A percentile compares a stretch with the other conserved stretches of the same genome.
Conservation (phyloP, 2,113 vertebrate species). For the Motacilla alba region DNA sequence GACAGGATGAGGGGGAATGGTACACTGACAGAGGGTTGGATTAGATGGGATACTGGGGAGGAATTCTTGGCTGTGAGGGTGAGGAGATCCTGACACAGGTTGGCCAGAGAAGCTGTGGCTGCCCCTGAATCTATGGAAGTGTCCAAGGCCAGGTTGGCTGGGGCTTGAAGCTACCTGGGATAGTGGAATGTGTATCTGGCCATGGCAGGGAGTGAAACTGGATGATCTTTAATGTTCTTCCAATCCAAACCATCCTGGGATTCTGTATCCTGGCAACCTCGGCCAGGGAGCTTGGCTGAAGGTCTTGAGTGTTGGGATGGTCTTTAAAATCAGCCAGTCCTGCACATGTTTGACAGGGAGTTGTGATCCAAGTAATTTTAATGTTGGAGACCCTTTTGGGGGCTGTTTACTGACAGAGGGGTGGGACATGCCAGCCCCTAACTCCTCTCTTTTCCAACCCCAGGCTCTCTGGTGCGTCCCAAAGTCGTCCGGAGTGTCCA, state of each 20-base stretch:
- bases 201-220: neutral
- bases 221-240: neutral
- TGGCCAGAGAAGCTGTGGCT: neutral
- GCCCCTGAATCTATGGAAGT: neutral
- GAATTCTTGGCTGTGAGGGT: neutral
- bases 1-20: neutral
- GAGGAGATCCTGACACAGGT: fast-evolving
- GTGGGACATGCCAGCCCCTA: neutral
- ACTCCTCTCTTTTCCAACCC: neutral
- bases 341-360: fast-evolving
- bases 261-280: fast-evolving
- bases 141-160: fast-evolving
- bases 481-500: slow-evolving; percentile 96
- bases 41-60: neutral
- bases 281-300: neutral
- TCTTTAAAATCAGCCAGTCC: neutral
- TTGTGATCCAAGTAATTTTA: neutral
- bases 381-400: neutral
- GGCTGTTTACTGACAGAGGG: neutral
- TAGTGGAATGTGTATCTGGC: neutral
- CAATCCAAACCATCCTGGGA: fast-evolving
- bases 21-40: too few relatives aligned
- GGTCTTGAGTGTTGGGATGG: neutral
- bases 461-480: slow-evolving; percentile 93
- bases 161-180: neutral